A percentile compares a stretch with the other conserved stretches of the same genome.
These are phyloP conservation scores for Xenus cinereus DNA, from an alignment of 2,113 vertebrate species.

Conservation along the genomic window DNA sequence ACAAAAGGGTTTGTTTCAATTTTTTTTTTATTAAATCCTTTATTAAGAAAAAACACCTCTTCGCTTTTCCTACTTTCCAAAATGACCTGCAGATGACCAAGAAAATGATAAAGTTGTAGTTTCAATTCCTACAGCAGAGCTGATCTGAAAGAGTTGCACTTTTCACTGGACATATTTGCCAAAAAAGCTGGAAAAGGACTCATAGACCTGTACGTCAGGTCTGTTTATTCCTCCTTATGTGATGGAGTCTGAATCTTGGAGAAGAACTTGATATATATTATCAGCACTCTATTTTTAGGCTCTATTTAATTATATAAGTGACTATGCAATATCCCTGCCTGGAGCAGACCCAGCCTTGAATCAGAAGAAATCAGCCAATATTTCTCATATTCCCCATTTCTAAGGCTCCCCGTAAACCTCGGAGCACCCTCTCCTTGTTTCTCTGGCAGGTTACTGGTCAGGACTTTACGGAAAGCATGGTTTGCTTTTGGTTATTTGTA, in stretches of 20 bases:
- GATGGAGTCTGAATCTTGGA: background rate
- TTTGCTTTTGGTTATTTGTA: background rate
- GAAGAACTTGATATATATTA: background rate
- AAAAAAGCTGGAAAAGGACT: background rate
- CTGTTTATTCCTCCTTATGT: background rate
- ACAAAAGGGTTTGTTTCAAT: background rate
- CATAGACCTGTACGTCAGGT: no score
- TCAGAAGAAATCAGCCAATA: background rate
- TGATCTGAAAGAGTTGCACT: background rate
- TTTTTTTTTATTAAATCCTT: background rate
- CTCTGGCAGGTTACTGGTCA: background rate
- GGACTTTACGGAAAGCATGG: background rate
- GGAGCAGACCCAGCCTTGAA: background rate
- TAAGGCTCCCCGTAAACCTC: no score
- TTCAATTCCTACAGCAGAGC: background rate
- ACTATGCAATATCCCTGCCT: background rate
- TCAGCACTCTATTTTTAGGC: background rate
- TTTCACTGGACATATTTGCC: background rate
- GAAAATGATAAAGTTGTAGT: background rate
- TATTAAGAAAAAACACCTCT: background rate
- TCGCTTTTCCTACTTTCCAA: background rate
- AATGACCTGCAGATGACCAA: background rate
- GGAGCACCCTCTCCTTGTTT: background rate
- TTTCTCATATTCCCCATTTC: background rate
- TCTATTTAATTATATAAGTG: background rate